Base-by-base conservation (phyloP, 2,797 vertebrate species). In the Enteromius afrohamiltoni region DNA sequence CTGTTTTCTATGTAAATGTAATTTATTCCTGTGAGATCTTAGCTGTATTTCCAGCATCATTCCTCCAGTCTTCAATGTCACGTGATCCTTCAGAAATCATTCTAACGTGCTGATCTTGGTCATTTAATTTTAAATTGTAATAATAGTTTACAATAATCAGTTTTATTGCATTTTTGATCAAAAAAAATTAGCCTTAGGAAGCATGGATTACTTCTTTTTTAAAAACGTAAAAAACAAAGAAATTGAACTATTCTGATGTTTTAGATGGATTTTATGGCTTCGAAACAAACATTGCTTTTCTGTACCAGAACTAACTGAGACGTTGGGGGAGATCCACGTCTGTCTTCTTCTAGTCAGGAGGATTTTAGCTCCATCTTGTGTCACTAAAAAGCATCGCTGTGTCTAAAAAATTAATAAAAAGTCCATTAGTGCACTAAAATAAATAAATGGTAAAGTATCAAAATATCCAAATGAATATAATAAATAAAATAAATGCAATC, bases 291-390 rank as follows among this genome's bases (percentile, higher is more conserved):
- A 34, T 19, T 31, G 60, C 62, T 65, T 34, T 67, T 37, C 29
- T 64, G 1, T 3, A 31, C 1, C 14, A 64, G 26, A 64, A 64
- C 23, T 47, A 29, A 26, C 3, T 3, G 26, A 29, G 26, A 29
- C 26, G 29, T n/a, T 23, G 19, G 21, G 26, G 26, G 14, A 26
- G 64, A 34, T 21, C 21, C 2, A n/a, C 14, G 2, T 6, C 17
- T 14, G 29, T 23, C 2, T 76, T 40, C 51, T 8, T 11, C 31
- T 5, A 2, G 31, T 40, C 47, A 37, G 16, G 4, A 73, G 49
- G 49, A 23, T 19, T 73, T 19, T 29, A 23, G 45, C 78, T 80
- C 78, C 78, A 80, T 69, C 78, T 80, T 55, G 78, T 69, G 78
- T 51, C 31, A 42, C 16, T 55, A 29, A 51, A 42, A 34, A 45